Evolutionary conservation across 64 coral and sea anemone species (phyloP).

Genomic region (Anthopleura sola): DNA sequence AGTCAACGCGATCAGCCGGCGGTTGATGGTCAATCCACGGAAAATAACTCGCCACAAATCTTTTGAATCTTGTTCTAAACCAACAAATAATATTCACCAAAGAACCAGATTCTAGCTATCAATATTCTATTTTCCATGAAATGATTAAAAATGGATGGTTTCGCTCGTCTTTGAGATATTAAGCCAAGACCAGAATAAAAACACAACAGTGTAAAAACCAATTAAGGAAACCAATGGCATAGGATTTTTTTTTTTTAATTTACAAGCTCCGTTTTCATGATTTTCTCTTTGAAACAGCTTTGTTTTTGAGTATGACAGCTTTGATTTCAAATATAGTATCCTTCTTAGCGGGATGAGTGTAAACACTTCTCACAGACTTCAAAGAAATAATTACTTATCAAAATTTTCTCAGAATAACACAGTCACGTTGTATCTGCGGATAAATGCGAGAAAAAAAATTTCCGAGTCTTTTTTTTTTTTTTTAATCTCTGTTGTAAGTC

Average conservation of each 20-base stretch:
- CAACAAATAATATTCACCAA: not conserved
- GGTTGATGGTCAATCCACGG: not conserved
- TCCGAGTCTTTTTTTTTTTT: too few relatives aligned
- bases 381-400: too few relatives aligned
- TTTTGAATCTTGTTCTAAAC: not conserved
- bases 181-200: not conserved
- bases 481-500: too few relatives aligned
- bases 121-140: not conserved
- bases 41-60: too few relatives aligned
- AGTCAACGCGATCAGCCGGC: not conserved
- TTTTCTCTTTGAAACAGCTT: not conserved
- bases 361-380: too few relatives aligned
- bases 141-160: not conserved
- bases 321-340: not conserved
- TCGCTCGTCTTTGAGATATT: not conserved
- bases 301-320: not conserved
- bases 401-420: too few relatives aligned
- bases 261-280: not conserved
- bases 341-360: too few relatives aligned
- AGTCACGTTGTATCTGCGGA: too few relatives aligned
- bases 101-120: not conserved
- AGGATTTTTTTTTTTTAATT: not conserved
- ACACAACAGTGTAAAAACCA: not conserved
- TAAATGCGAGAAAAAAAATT: too few relatives aligned
- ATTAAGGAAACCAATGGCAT: not conserved